Conservation (phyloP, 2,797 vertebrate species). For the Carapus acus region DNA sequence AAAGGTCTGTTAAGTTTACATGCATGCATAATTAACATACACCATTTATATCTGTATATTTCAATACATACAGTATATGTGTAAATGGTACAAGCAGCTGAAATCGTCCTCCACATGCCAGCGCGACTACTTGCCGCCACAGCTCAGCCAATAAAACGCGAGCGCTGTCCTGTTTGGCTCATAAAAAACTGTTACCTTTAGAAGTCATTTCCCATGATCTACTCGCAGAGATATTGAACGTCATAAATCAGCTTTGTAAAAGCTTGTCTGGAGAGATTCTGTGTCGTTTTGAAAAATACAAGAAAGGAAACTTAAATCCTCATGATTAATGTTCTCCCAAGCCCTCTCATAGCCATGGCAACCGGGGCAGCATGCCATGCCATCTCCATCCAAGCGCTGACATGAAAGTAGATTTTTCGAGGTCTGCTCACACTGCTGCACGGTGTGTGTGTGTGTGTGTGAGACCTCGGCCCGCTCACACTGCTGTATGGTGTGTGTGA, state of each 20-base stretch:
- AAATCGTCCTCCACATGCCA: background rate
- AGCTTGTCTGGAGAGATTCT: constrained; percentile 45
- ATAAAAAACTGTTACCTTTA: constrained; percentile 36
- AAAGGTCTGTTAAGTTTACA: background rate
- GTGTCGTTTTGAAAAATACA: constrained; percentile 46
- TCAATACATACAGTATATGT: too few species aligned
- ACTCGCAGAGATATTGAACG: constrained; percentile 50
- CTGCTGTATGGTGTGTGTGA: constrained; percentile 47
- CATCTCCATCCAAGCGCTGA: constrained; percentile 61
- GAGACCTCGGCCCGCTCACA: constrained; percentile 21
- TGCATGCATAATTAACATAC: background rate
- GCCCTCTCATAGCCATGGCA: constrained; percentile 70
- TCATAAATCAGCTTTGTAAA: constrained; percentile 68
- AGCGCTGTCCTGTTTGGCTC: constrained; percentile 10
- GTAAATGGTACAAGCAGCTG: background rate
- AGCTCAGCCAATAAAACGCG: constrained; percentile 11
- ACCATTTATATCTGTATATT: too few species aligned
- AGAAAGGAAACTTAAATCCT: constrained; percentile 67
- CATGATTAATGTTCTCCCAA: constrained; percentile 69
- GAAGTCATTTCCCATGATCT: constrained; percentile 45
- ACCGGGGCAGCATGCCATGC: constrained; percentile 67
- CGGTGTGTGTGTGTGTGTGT: too few species aligned
- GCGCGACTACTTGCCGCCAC: background rate
- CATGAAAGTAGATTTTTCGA: constrained; percentile 62
- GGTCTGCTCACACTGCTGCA: constrained; percentile 45